Evolutionary conservation across 2,888 invertebrate genomes (phyloP).

Genomic region (Pollenia amentaria): DNA sequence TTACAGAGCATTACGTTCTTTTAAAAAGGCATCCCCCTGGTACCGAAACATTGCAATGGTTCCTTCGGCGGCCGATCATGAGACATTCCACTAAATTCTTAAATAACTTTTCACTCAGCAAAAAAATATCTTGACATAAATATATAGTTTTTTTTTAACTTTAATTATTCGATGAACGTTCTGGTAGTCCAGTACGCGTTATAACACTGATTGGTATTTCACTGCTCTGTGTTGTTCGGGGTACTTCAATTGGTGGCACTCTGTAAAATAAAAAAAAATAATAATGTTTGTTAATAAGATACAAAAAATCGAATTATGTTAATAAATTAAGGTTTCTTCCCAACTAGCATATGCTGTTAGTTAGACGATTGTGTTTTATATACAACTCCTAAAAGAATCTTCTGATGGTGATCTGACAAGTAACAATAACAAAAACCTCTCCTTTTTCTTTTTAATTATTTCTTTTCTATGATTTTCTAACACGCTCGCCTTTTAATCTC

Average conservation of each 20-base stretch:
- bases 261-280: constrained; percentile 79
- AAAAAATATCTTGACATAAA: background rate
- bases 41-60: too few relatives aligned
- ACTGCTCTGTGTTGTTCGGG: constrained; percentile 79
- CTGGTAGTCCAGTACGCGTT: constrained; percentile 85
- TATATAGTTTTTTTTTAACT: constrained; percentile 9
- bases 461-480: too few relatives aligned
- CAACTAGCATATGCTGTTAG: too few relatives aligned
- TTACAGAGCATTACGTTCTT: too few relatives aligned
- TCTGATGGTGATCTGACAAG: too few relatives aligned
- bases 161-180: constrained; percentile 83
- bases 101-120: background rate
- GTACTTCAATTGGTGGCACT: constrained; percentile 86
- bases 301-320: background rate
- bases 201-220: constrained; percentile 85
- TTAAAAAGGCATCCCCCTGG: too few relatives aligned
- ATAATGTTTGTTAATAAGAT: background rate
- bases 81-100: background rate
- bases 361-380: too few relatives aligned
- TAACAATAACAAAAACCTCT: too few relatives aligned
- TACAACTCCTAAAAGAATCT: too few relatives aligned
- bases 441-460: too few relatives aligned
- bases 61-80: too few relatives aligned
- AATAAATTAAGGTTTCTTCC: background rate
- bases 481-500: too few relatives aligned